These are phyloP conservation scores for Magallana angulata DNA, from an alignment of 1,140 invertebrate genomes.

Conservation along the genomic window DNA sequence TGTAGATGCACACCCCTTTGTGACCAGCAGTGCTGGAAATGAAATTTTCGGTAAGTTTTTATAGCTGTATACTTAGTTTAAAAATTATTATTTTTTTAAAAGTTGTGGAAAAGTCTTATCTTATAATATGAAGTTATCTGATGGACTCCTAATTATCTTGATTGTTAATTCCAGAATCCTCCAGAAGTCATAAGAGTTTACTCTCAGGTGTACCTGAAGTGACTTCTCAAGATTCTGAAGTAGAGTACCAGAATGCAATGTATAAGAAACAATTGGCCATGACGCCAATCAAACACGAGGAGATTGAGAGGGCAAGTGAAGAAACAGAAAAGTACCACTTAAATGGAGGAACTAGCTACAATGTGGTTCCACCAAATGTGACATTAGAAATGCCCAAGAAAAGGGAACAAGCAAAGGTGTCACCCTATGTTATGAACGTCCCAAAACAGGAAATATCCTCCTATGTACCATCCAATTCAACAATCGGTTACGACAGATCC, in stretches of 20 bases:
- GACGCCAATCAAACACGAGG: conserved; percentile 74
- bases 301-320: conserved; percentile 57
- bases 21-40: background rate
- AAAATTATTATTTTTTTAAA: background rate
- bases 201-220: conserved; percentile 88
- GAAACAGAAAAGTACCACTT: conserved; percentile 50
- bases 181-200: conserved; percentile 57
- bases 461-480: conserved; percentile 39
- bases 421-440: conserved; percentile 66
- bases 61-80: background rate
- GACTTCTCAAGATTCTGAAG: conserved; percentile 83
- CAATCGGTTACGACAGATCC: conserved; percentile 48
- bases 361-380: conserved; percentile 41
- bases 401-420: conserved; percentile 71
- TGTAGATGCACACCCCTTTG: conserved; percentile 30
- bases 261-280: conserved; percentile 64
- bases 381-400: conserved; percentile 51
- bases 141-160: background rate
- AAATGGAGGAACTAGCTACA: background rate
- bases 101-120: too few species aligned
- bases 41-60: conserved; percentile 46
- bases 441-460: conserved; percentile 66
- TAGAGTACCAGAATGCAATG: conserved; percentile 76
- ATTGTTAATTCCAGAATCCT: conserved; percentile 49
- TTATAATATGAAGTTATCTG: too few species aligned